These are phyloP conservation scores for Drosophila barbarae DNA, from an alignment of 2,888 invertebrate species.

Conservation along the genomic window DNA sequence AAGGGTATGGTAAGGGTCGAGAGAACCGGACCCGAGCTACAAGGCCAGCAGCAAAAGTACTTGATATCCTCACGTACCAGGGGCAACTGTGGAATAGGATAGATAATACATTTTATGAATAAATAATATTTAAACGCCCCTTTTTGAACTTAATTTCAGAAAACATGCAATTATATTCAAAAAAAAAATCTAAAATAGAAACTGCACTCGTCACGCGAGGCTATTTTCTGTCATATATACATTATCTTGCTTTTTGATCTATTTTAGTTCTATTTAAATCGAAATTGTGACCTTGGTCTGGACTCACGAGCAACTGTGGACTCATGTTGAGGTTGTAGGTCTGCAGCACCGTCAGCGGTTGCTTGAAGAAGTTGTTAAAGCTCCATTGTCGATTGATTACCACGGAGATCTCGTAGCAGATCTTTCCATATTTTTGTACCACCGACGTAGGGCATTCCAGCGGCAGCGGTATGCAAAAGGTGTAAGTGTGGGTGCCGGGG, in stretches of 20 bases:
- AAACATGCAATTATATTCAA: not conserved
- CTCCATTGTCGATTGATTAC: constrained; percentile 90
- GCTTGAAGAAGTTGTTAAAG: constrained; percentile 79
- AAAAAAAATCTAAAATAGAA: not conserved
- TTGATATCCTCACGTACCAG: constrained; percentile 52
- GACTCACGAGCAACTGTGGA: constrained; percentile 83
- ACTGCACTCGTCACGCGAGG: not conserved
- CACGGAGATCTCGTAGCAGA: constrained; percentile 88
- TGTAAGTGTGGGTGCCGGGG: constrained; percentile 82
- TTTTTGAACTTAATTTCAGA: not conserved
- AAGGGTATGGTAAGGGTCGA: constrained; percentile 81
- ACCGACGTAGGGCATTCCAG: constrained; percentile 86
- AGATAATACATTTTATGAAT: not conserved
- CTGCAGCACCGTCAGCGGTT: constrained; percentile 85
- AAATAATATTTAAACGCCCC: not conserved
- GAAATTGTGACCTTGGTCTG: not conserved
- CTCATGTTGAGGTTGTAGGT: constrained; percentile 88
- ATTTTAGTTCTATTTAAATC: not conserved
- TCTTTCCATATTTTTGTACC: constrained; percentile 85
- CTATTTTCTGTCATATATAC: not conserved
- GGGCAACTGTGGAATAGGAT: constrained; percentile 40
- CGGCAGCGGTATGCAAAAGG: constrained; percentile 84
- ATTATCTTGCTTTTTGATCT: not conserved
- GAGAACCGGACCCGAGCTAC: constrained; percentile 55
- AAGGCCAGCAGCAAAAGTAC: constrained; percentile 68